phyloP scores from a whole-genome alignment of 2,888 invertebrate genomes.

The Ryuthela nishihirai region DNA sequence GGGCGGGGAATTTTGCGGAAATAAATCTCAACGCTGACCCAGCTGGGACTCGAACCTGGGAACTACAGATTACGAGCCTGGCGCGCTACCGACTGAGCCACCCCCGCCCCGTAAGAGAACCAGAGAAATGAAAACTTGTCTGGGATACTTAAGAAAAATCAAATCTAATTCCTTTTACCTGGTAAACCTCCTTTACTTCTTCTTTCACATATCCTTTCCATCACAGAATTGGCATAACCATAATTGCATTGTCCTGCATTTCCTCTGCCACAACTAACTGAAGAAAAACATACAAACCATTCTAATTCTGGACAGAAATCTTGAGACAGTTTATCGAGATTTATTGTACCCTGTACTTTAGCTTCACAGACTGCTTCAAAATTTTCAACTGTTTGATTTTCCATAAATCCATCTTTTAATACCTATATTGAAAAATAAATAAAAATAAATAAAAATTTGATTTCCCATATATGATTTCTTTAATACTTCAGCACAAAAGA shows the following conservation, averaged over 20 bases:
- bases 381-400: conserved; percentile 74
- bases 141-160: no score
- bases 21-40: no score
- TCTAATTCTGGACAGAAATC: conserved; percentile 70
- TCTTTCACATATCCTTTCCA: conserved; percentile 91
- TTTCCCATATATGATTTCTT: background rate
- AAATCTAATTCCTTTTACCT: no score
- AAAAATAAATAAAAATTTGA: conserved; percentile 2
- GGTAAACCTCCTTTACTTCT: conserved; percentile 79
- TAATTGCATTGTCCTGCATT: conserved; percentile 97
- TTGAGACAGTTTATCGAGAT: conserved; percentile 75
- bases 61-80: no score
- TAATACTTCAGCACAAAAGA: no score
- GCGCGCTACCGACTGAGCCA: no score
- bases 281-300: conserved; percentile 94
- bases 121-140: no score
- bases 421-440: conserved; percentile 53
- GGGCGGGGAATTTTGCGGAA: no score
- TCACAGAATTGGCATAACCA: conserved; percentile 91
- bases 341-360: conserved; percentile 78
- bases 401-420: conserved; percentile 78
- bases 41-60: no score
- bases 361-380: conserved; percentile 77
- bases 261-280: conserved; percentile 93
- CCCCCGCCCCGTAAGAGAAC: no score